Evolutionary conservation across 2,113 vertebrate species (phyloP), one percentile per base, ranked within the genome.

Genomic region (Brachyhypopomus occidentalis): DNA sequence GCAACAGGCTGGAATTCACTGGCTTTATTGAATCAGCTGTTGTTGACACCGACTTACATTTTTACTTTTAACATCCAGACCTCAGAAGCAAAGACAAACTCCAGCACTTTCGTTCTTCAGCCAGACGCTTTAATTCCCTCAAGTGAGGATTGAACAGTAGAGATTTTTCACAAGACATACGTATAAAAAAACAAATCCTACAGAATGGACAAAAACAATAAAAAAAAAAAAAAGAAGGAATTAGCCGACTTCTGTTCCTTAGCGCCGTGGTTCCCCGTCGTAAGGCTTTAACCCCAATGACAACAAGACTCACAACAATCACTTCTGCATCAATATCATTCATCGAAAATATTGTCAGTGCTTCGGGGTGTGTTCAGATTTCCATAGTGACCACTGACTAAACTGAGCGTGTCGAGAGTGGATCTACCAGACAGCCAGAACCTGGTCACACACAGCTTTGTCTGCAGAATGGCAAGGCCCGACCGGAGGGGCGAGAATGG

Each of bases 391-490:
- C 20, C 17, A 69, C 12, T 45, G 16, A 41, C 14, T 60, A 72
- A 82, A 52, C 16, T 72, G 56, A 77, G 41, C 64, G 76, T 70
- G 69, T 27, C 22, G 56, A 45, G 55, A 66, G n/a, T 52, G 25
- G 41, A 60, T 60, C 38, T 73, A 81, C 56, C 34, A 48, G 23
- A 58, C 12, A 72, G 48, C 25, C 41, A 20, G 36, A 55, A 27
- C 34, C 48, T 20, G 55, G 52, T 75, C 76, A 70, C 70, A n/a
- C 77, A 6, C 64, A 60, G 30, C 36, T 66, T 41, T 52, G 48
- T 77, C 78, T 77, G 72, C 27, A 56, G 75, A 66, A 34, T 12
- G 52, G 41, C 25, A 75, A 22, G 58, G 60, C 73, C 82, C 22
- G 48, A 77, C 20, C 72, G 73, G 55, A 73, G 70, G 79, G 23